Evolutionary conservation across 2,797 vertebrate species (phyloP).

Genomic region (Rhinogobio ventralis): DNA sequence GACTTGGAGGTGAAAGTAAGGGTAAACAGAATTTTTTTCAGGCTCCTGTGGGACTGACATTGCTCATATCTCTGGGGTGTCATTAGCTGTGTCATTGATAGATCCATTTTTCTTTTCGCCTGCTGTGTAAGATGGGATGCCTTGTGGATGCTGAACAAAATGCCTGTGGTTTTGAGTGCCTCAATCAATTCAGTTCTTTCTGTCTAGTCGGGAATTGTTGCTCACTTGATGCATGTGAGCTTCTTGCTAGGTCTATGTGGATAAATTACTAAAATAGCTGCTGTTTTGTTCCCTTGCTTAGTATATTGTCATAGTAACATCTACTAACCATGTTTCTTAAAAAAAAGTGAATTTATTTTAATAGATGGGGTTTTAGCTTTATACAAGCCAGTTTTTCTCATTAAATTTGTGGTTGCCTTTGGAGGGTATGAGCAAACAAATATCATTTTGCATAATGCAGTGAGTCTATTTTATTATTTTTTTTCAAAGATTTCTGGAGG

Average conservation of each 20-base stretch:
- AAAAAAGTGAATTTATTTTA: constrained; percentile 15
- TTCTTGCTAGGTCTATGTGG: neutral
- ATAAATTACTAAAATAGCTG: constrained; percentile 17
- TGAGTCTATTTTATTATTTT: neutral
- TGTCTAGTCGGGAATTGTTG: constrained; percentile 24
- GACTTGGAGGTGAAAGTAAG: constrained; percentile 42
- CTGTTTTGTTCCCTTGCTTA: neutral
- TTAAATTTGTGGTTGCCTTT: neutral
- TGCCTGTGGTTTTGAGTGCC: constrained; percentile 40
- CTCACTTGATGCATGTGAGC: constrained; percentile 7
- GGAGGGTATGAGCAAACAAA: neutral
- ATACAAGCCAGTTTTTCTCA: neutral
- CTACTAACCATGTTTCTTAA: neutral
- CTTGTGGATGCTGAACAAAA: constrained; percentile 40
- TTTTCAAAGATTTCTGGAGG: neutral
- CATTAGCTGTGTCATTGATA: constrained; percentile 41
- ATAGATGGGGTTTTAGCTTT: neutral
- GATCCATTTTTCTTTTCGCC: constrained; percentile 32
- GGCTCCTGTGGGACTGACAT: constrained; percentile 41
- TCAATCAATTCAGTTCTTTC: constrained; percentile 47
- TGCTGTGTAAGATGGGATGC: constrained; percentile 33
- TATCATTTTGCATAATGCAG: too few species aligned
- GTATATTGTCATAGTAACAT: constrained; percentile 6
- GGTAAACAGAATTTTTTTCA: constrained; percentile 38
- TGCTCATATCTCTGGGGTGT: constrained; percentile 47